Evolutionary conservation across 2,888 invertebrate species (phyloP), one percentile per base, ranked within the genome.

Genomic region (Biston betularia): DNA sequence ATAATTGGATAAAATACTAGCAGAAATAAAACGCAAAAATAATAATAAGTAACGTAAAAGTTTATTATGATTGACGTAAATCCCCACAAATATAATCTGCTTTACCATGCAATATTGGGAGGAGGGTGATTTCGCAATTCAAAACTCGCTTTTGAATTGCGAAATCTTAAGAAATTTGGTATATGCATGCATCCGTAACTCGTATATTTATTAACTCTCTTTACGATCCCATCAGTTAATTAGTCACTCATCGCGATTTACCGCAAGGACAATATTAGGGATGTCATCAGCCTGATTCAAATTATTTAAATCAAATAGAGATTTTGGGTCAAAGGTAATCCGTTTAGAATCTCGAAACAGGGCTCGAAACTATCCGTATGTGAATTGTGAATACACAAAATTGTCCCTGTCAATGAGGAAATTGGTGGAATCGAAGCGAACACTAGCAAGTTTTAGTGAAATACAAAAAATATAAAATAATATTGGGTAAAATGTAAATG

Each of bases 211-310:
- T 63, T 50, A 65, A 48, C 49, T 69, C 49, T 58, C 50, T 62
- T 65, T 65, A 68, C 59, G 58, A 56, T 24, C 33, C 49, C 55
- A 57, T 63, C 55, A 64, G 59, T 59, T 55, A 65, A 69, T 69
- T 69, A 69, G 55, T 62, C 62, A 62, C 63, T 68, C 60, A 52
- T 34, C 50, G 44, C 38, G 9, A 49, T 49, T 12, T 35, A 35
- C 24, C 3, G 24, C 1, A 24, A 24, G 24, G 24, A 24, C 9
- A 35, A 12, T 49, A 52, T 56, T 61, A 66, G 65, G 57, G 64
- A 44, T 64, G 40, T 24, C 53, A 15, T n/a, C n/a, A n/a, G n/a
- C n/a, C 34, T 9, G 8, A 3, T 24, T 42, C 33, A 33, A 38
- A 7, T 38, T 38, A 38, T 38, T 40, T 52, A 38, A 7, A 53